Base-by-base conservation (phyloP, 2,113 vertebrate species). In the Anhinga rufa region DNA sequence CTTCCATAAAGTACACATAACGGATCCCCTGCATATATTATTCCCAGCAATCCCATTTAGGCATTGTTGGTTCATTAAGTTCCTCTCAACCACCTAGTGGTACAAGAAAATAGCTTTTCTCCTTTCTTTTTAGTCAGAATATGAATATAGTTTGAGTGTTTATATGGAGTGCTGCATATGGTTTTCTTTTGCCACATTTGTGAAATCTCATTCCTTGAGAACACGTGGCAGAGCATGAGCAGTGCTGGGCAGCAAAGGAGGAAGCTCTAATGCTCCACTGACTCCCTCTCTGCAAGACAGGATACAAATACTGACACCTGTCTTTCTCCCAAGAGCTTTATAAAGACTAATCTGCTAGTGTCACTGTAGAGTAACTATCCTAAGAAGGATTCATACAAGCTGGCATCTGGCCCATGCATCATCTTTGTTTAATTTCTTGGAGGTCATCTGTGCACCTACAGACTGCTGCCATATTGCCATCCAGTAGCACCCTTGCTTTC, bases 21-120 rank as follows among this genome's bases (percentile, higher is more conserved):
- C 0, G 0, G 16, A 72, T 44, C 7, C 4, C 21, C 18, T 8
- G 13, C 24, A 9, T 42, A 6, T 14, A 26, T 14, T 24, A 34
- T 34, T 69, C 48, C 17, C 55, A 85, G 44, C 15, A 82, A 51
- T 58, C 31, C 36, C 34, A 34, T 55, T 70, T 42, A 70, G 8
- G 21, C 12, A 36, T 21, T 74, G 14, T 16, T 54, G 29, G 25
- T 32, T 84, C 46, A n/a, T 44, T 58, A 54, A 58, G 18, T 48
- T 49, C 26, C 58, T 68, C 48, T 46, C 20, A 48, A 38, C 10
- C 46, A 85, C 34, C 10, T 34, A 57, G 24, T 18, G 24, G 13
- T 21, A 78, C 42, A 68, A 78, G 16, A 49, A 83, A 79, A 79
- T 2, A 74, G 12, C 49, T 83, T 88, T 72, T 71, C 20, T 60